Base-by-base conservation (phyloP, 2,888 invertebrate species). In the Eilema depressum region DNA sequence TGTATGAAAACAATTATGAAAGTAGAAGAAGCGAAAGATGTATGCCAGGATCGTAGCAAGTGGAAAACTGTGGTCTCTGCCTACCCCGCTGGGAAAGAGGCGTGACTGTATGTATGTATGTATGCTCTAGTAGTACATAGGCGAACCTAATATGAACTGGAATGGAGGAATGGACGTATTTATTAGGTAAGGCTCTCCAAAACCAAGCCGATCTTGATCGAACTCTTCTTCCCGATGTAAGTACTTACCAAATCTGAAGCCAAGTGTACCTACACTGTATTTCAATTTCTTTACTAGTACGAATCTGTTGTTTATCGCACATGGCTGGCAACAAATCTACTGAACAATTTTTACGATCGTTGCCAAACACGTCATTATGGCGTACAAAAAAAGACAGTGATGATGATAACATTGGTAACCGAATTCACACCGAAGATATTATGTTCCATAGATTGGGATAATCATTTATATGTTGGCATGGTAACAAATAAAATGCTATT, bases 361-460 rank as follows among this genome's bases (percentile, higher is more conserved):
- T 68, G 62, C 63, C 63, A 68, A 63, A 63, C 56, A n/a, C 37
- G 56, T 68, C 23, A 63, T 59, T n/a, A 37, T 30, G 3, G 37
- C 25, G 37, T 63, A 26, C 25, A 28, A 20, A 63, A 63, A 68
- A 26, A 47, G 11, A 23, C 28, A 53, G 53, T 53, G n/a, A n/a
- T 53, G 53, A 10, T 53, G n/a, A n/a, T n/a, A n/a, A n/a, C n/a
- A n/a, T n/a, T n/a, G 20, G 20, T 17, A 53, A 53, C 8, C 7
- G 47, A 53, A 53, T 47, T 47, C 47, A 20, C 47, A 12, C 47
- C 47, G 20, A 20, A 47, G 47, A 47, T 47, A 7, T 20, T 17
- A 2, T 17, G 17, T 0, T 20, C 47, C 14, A 37, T 20, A 47
- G 20, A 47, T 47, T 47, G 20, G 20, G 11, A 20, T 47, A 47